phyloP scores from a whole-genome alignment of 2,888 invertebrate genomes.

The Amphipyra tragopoginis region DNA sequence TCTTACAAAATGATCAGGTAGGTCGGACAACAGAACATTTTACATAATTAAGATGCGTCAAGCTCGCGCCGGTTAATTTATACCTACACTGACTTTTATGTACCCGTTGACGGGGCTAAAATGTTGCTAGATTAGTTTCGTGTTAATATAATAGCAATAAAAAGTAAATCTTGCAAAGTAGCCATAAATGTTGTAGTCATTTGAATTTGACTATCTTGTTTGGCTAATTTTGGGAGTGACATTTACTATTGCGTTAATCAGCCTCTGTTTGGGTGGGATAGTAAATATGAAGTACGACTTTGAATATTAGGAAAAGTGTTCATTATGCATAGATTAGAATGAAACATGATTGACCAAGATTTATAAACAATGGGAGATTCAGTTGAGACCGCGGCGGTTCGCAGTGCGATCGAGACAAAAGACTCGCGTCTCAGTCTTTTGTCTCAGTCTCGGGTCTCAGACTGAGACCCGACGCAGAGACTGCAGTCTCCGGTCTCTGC shows the following conservation, averaged over 20 bases:
- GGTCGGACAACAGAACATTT: slow-evolving; percentile 65
- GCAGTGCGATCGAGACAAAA: too few relatives aligned
- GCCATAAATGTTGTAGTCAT: slow-evolving; percentile 29
- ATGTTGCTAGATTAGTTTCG: slow-evolving; percentile 62
- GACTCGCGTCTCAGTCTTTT: too few relatives aligned
- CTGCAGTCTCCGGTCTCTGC: too few relatives aligned
- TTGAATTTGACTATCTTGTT: slow-evolving; percentile 20
- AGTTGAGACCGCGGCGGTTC: too few relatives aligned
- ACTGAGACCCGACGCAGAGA: too few relatives aligned
- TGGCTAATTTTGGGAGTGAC: slow-evolving; percentile 24
- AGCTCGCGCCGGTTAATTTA: slow-evolving; percentile 67
- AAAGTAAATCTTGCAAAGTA: slow-evolving; percentile 50
- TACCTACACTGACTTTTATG: slow-evolving; percentile 49
- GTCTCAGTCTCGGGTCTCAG: too few relatives aligned
- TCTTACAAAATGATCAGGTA: slow-evolving; percentile 49
- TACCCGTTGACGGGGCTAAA: slow-evolving; percentile 50
- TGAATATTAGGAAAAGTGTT: too few relatives aligned
- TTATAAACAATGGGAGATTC: too few relatives aligned
- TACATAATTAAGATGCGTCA: slow-evolving; percentile 77
- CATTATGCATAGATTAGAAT: too few relatives aligned
- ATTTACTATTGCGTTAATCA: slow-evolving; percentile 8
- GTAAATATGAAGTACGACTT: not conserved
- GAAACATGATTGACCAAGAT: too few relatives aligned
- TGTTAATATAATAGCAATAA: slow-evolving; percentile 43
- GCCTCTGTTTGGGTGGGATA: slow-evolving; percentile 9